Conservation (phyloP, 1,140 invertebrate species). For the Chelonus insularis region DNA sequence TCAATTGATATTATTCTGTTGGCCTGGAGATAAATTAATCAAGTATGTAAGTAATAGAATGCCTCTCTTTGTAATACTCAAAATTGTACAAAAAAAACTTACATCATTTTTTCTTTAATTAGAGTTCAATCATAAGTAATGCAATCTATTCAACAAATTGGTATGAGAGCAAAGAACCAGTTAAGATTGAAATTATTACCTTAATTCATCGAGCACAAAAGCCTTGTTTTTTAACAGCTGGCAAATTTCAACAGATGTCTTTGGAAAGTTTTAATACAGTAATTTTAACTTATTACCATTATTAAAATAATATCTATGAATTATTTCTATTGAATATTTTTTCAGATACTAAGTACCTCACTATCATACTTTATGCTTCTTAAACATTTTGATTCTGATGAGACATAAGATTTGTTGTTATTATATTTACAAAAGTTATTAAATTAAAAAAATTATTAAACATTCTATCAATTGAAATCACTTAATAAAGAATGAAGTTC, state of each 20-base stretch:
- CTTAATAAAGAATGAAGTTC: too few relatives aligned
- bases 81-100: too few relatives aligned
- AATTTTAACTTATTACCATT: slow-evolving; percentile 23
- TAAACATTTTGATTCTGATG: slow-evolving; percentile 32
- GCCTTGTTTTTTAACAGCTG: slow-evolving; percentile 37
- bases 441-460: too few relatives aligned
- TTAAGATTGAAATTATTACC: slow-evolving; percentile 34
- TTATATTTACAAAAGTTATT: too few relatives aligned
- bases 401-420: too few relatives aligned
- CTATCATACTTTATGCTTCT: slow-evolving; percentile 43
- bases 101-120: too few relatives aligned
- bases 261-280: slow-evolving; percentile 41
- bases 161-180: slow-evolving; percentile 27
- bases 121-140: slow-evolving; percentile 36
- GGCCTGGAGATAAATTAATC: slow-evolving; percentile 41
- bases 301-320: slow-evolving; percentile 1
- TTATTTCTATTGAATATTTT: slow-evolving; percentile 9
- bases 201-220: slow-evolving; percentile 39
- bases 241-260: slow-evolving; percentile 40
- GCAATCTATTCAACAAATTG: slow-evolving; percentile 35
- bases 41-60: slow-evolving; percentile 31
- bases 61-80: too few relatives aligned
- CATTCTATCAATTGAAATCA: too few relatives aligned
- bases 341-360: slow-evolving; percentile 39
- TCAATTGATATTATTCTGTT: slow-evolving; percentile 43